Evolutionary conservation across 2,888 invertebrate species (phyloP).

Genomic region (Sphaerophoria rueppellii): DNA sequence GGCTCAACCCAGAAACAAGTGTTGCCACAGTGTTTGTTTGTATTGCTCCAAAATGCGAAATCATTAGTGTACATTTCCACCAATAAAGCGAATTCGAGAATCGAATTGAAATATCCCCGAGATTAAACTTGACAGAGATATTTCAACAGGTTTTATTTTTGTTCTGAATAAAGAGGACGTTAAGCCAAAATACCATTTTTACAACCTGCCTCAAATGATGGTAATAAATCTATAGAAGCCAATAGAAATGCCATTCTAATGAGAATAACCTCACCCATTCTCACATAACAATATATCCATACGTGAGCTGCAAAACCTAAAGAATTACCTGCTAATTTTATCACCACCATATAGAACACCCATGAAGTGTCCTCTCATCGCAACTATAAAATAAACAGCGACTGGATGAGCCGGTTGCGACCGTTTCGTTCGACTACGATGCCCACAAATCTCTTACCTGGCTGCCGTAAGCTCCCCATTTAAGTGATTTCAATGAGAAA

Average conservation of each 20-base stretch:
- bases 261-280: conserved; percentile 43
- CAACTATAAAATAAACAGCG: background rate
- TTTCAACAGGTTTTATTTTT: background rate
- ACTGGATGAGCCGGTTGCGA: background rate
- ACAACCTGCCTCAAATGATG: conserved; percentile 53
- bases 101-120: conserved; percentile 48
- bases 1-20: no score
- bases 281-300: conserved; percentile 50
- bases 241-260: conserved; percentile 71
- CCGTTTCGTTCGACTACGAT: conserved; percentile 18
- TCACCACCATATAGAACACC: conserved; percentile 72
- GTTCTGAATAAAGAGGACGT: background rate
- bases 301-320: conserved; percentile 34
- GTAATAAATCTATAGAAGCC: conserved; percentile 67
- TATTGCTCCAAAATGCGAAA: no score
- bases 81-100: conserved; percentile 14
- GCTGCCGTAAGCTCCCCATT: conserved; percentile 49
- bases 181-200: conserved; percentile 48
- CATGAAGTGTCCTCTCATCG: conserved; percentile 70
- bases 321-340: conserved; percentile 72
- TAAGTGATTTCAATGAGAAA: conserved; percentile 61
- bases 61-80: no score
- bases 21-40: no score
- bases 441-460: conserved; percentile 68
- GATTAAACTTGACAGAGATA: conserved; percentile 20